phyloP scores from a whole-genome alignment of 2,888 invertebrate species.

The Noctua fimbriata region DNA sequence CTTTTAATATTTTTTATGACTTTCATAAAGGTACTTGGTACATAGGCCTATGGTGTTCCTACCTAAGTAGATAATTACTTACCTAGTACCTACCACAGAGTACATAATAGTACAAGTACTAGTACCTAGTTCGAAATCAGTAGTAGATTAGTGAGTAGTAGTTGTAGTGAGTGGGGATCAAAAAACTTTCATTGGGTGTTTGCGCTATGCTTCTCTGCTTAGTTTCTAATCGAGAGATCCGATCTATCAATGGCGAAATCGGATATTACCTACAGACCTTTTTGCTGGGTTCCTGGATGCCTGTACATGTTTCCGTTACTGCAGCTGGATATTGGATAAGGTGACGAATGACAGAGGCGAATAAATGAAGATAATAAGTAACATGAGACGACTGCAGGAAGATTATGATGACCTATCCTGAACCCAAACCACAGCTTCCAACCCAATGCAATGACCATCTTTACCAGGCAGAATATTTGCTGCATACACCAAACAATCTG shows the following conservation, averaged over 20 bases:
- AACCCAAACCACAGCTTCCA: neutral
- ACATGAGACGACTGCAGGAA: neutral
- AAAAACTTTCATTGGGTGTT: no score
- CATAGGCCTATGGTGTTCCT: neutral
- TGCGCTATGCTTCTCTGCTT: no score
- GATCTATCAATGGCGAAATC: neutral
- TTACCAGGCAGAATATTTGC: neutral
- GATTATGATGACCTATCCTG: neutral
- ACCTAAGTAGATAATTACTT: neutral
- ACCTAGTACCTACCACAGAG: no score
- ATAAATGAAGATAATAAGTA: neutral
- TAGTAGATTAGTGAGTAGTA: no score
- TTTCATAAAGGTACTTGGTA: neutral
- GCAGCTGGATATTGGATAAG: neutral
- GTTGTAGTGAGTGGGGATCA: neutral
- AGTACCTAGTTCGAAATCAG: neutral
- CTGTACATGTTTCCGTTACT: neutral
- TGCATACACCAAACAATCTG: neutral
- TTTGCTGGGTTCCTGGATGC: neutral
- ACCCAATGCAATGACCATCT: neutral
- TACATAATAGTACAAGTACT: no score
- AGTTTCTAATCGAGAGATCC: neutral
- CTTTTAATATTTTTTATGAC: constrained; percentile 19
- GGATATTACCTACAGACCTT: neutral
- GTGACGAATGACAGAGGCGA: neutral